A percentile compares a stretch with the other conserved stretches of the same genome.
phyloP scores from a whole-genome alignment of 2,113 vertebrate genomes.

The Anguilla japonica region DNA sequence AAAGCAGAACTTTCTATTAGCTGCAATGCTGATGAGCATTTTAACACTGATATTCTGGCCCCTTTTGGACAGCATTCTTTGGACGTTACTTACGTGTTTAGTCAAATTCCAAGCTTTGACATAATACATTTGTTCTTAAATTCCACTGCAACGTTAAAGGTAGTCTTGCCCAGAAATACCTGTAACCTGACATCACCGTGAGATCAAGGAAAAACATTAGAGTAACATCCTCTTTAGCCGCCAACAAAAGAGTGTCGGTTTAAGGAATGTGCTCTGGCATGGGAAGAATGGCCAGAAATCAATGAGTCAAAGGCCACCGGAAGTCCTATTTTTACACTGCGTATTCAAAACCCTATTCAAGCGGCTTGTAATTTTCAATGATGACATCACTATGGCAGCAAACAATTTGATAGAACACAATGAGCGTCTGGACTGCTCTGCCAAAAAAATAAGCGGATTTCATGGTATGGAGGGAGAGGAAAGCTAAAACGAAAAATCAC shows the following conservation, averaged over 20 bases:
- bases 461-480: constrained; percentile 20
- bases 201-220: constrained; percentile 58
- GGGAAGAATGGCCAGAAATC: constrained; percentile 54
- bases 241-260: constrained; percentile 34
- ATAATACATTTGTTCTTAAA: too few species aligned
- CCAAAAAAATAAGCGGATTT: not conserved
- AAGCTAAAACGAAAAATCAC: constrained; percentile 44
- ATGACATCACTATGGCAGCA: constrained; percentile 23
- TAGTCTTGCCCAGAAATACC: constrained; percentile 15
- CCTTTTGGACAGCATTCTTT: too few species aligned
- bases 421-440: not conserved
- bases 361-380: constrained; percentile 42
- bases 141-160: constrained; percentile 31
- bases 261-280: constrained; percentile 55
- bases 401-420: constrained; percentile 38
- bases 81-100: too few species aligned
- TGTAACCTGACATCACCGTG: constrained; percentile 53
- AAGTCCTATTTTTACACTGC: constrained; percentile 34
- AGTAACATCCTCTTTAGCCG: constrained; percentile 53
- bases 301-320: constrained; percentile 32
- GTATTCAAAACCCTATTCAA: constrained; percentile 34
- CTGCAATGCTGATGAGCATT: not conserved
- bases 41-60: not conserved
- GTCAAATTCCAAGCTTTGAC: not conserved
- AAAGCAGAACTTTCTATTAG: not conserved